Percentiles rank a stretch among this genome's conserved stretches.
Evolutionary conservation across 2,797 vertebrate genomes (phyloP).

Genomic region (Adelosebastes latens): DNA sequence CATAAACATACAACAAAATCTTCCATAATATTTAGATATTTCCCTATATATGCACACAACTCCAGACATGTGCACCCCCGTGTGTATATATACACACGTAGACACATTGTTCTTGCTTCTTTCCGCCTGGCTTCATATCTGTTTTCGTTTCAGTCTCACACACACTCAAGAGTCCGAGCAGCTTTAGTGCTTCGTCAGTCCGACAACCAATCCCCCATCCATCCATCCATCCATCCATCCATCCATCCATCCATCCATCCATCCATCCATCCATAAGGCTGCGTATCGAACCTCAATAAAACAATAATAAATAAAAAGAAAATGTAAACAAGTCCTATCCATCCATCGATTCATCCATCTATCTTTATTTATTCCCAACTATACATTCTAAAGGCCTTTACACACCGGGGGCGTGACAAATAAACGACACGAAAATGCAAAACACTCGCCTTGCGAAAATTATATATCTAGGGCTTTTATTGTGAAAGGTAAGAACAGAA

Average conservation of each 20-base stretch:
- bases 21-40: constrained; percentile 73
- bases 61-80: constrained; percentile 33
- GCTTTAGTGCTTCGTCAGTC: background rate
- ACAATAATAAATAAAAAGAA: too few species aligned
- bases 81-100: constrained; percentile 49
- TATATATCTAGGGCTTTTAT: too few species aligned
- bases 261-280: background rate
- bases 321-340: background rate
- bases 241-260: too few species aligned
- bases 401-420: too few species aligned
- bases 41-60: constrained; percentile 26
- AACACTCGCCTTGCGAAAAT: too few species aligned
- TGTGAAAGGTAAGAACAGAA: too few species aligned
- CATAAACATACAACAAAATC: constrained; percentile 71
- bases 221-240: background rate
- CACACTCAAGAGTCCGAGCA: constrained; percentile 74
- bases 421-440: too few species aligned
- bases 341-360: background rate
- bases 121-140: constrained; percentile 39
- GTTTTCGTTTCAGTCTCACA: constrained; percentile 66
- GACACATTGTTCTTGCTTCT: constrained; percentile 55
- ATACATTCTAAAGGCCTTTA: too few species aligned
- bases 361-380: background rate
- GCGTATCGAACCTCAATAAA: background rate
- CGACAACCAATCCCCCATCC: background rate